A percentile compares a stretch with the other conserved stretches of the same genome.
Conservation (phyloP, 2,113 vertebrate species). For the Tricholaema leucomelas region DNA sequence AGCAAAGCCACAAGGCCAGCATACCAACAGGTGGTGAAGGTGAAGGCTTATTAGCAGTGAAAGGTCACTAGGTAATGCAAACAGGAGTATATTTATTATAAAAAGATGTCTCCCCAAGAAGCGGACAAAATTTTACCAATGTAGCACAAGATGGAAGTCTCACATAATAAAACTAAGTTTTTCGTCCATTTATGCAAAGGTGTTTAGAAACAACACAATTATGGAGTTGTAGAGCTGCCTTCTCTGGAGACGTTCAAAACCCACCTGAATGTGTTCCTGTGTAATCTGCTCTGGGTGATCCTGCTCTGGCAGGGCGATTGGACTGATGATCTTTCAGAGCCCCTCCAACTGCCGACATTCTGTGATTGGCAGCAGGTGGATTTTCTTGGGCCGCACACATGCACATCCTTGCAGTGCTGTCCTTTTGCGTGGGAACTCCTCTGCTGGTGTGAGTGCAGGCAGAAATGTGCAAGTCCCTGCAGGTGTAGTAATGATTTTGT, state of each 20-base stretch:
- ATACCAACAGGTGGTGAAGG: neutral
- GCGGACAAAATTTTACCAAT: neutral
- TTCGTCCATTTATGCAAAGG: neutral
- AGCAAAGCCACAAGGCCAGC: neutral
- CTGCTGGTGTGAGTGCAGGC: neutral
- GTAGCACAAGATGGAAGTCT: neutral
- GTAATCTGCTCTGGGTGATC: too few species aligned
- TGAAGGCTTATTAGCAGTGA: neutral
- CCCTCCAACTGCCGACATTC: too few species aligned
- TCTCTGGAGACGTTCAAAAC: too few species aligned
- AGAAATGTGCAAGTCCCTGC: accelerated
- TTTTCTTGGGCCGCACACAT: neutral
- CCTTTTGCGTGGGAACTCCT: neutral
- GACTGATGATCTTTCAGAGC: too few species aligned
- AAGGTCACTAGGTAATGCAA: neutral
- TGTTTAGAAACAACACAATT: neutral
- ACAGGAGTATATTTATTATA: neutral
- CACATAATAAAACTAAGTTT: neutral
- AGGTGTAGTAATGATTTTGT: neutral
- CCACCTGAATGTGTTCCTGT: too few species aligned
- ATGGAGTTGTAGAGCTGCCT: too few species aligned
- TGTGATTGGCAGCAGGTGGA: neutral
- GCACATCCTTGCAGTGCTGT: neutral
- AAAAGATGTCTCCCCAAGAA: neutral
- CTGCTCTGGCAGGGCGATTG: too few species aligned